Evolutionary conservation across 2,113 vertebrate genomes (phyloP).

Genomic region (Oryzias javanicus): DNA sequence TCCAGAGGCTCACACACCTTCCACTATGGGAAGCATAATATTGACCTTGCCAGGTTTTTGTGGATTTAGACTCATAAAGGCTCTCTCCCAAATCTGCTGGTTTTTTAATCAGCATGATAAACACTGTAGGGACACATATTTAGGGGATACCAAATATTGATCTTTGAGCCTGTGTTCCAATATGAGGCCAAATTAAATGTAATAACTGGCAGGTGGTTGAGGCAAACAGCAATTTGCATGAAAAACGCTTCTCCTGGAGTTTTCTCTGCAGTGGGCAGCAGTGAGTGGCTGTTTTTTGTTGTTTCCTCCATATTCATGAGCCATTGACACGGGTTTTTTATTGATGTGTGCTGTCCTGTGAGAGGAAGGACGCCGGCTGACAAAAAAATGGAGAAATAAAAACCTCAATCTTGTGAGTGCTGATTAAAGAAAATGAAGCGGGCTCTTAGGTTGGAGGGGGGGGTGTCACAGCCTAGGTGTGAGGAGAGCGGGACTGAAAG

Average conservation of each 20-base stretch:
- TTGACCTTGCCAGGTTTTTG: conserved; percentile 26
- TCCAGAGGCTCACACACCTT: conserved; percentile 31
- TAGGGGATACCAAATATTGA: conserved; percentile 37
- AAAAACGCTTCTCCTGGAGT: conserved; percentile 6
- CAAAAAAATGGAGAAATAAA: conserved; percentile 17
- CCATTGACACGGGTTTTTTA: conserved; percentile 56
- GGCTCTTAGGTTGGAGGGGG: conserved; percentile 16
- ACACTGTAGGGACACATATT: conserved; percentile 38
- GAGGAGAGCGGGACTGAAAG: conserved; percentile 8
- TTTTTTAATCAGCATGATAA: conserved; percentile 44
- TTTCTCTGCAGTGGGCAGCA: conserved; percentile 29
- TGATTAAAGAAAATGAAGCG: conserved; percentile 58
- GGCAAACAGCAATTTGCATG: conserved; percentile 11
- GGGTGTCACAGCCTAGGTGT: conserved; percentile 23
- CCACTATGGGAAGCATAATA: conserved; percentile 24
- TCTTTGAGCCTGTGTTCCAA: conserved; percentile 22
- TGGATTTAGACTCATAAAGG: conserved; percentile 19
- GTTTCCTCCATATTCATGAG: conserved; percentile 66
- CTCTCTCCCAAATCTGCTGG: conserved; percentile 20
- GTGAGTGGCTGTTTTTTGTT: conserved; percentile 31
- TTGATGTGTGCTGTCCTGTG: conserved; percentile 55
- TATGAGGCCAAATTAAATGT: conserved; percentile 33
- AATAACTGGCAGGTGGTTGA: conserved; percentile 37
- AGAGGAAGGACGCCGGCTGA: conserved; percentile 45
- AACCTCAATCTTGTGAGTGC: conserved; percentile 53